Evolutionary conservation across 2,113 vertebrate species (phyloP).

Genomic region (Candoia aspera): DNA sequence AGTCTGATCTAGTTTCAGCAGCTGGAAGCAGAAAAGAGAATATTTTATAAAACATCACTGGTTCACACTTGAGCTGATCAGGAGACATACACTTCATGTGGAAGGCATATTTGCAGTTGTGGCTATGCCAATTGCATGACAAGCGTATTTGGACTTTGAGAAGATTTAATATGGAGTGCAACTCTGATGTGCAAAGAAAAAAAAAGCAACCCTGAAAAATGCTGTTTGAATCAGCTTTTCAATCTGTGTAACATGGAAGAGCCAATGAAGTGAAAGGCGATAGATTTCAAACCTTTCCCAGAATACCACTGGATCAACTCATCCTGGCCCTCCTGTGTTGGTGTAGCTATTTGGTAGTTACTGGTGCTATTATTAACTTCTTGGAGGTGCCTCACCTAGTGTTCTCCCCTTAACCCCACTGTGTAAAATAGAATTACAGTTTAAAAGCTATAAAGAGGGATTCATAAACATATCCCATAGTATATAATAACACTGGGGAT

Average conservation of each 20-base stretch:
- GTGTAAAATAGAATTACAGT: not conserved
- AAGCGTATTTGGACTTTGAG: not conserved
- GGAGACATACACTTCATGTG: not conserved
- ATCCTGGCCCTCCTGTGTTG: too few relatives aligned
- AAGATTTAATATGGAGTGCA: not conserved
- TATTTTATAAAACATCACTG: not conserved
- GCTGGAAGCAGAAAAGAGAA: not conserved
- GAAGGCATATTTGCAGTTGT: not conserved
- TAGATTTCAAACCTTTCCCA: too few relatives aligned
- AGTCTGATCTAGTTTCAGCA: not conserved
- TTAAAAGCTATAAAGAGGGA: not conserved
- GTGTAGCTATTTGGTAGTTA: not conserved
- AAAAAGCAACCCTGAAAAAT: not conserved
- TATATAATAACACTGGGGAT: not conserved
- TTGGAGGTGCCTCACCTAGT: not conserved
- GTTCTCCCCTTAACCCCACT: not conserved
- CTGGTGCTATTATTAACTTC: not conserved
- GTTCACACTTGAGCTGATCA: not conserved
- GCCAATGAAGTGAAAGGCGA: too few relatives aligned
- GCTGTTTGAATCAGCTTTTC: not conserved
- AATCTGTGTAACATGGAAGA: too few relatives aligned
- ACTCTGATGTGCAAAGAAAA: not conserved
- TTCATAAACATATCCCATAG: not conserved
- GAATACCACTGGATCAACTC: too few relatives aligned
- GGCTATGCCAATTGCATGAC: not conserved